Conservation (phyloP, 2,113 vertebrate genomes). For the human region DNA sequence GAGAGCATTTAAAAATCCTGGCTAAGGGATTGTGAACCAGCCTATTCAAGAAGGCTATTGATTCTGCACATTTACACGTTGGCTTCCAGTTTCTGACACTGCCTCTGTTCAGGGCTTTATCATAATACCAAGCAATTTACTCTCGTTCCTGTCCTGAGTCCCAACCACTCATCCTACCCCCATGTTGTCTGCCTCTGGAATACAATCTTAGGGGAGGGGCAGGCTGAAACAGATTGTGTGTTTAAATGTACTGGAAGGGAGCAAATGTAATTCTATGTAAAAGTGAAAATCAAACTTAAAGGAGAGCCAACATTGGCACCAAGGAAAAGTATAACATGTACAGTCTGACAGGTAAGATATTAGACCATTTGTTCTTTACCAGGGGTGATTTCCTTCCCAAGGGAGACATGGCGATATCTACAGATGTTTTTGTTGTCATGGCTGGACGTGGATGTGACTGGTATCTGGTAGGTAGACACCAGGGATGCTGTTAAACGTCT, state of each 20-base stretch:
- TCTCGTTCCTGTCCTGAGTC: not conserved
- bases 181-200: too few relatives aligned
- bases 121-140: not conserved
- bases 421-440: not conserved
- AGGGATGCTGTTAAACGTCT: too few relatives aligned
- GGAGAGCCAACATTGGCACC: too few relatives aligned
- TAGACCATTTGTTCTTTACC: not conserved
- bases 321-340: fast-evolving
- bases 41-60: not conserved
- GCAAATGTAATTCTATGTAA: not conserved
- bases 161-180: not conserved
- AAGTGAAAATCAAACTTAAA: not conserved
- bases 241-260: not conserved
- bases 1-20: too few relatives aligned
- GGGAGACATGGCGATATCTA: not conserved
- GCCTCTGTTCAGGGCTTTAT: not conserved
- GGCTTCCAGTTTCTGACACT: not conserved
- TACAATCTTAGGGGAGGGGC: not conserved
- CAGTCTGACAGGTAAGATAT: too few relatives aligned
- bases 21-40: not conserved
- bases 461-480: not conserved
- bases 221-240: too few relatives aligned
- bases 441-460: fast-evolving
- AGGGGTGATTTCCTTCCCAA: too few relatives aligned
- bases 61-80: not conserved